Percentiles rank a stretch among this genome's conserved stretches.
These are phyloP conservation scores for Embiotoca jacksoni DNA, from an alignment of 2,113 vertebrate species.

Conservation along the genomic window DNA sequence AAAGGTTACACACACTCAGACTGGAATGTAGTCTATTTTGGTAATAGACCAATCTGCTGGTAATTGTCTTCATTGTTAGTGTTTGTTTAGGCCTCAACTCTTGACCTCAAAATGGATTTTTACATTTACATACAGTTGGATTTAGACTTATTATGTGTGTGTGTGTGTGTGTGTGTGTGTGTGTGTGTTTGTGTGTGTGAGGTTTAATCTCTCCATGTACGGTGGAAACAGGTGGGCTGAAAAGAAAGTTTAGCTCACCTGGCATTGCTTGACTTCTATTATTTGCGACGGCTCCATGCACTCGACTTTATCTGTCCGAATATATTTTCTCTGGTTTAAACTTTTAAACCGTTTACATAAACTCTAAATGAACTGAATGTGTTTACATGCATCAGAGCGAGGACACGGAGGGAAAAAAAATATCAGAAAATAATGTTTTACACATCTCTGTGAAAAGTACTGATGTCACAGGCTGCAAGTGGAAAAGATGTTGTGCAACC, in stretches of 20 bases:
- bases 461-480: slow-evolving; percentile 15
- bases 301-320: slow-evolving; percentile 6
- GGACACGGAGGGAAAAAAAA: neutral
- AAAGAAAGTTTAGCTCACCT: neutral
- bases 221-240: neutral
- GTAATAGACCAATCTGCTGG: slow-evolving; percentile 74
- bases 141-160: neutral
- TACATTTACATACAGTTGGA: slow-evolving; percentile 46
- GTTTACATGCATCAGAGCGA: neutral
- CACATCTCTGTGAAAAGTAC: neutral
- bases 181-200: neutral
- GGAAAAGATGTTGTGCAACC: slow-evolving; percentile 11
- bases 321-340: slow-evolving; percentile 13
- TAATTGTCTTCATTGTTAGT: slow-evolving; percentile 74
- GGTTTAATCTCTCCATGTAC: slow-evolving; percentile 12
- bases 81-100: slow-evolving; percentile 64
- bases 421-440: neutral
- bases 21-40: slow-evolving; percentile 70
- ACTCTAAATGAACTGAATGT: neutral
- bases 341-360: slow-evolving; percentile 17
- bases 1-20: slow-evolving; percentile 71
- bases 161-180: neutral
- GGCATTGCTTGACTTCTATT: neutral
- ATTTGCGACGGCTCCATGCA: neutral
- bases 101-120: slow-evolving; percentile 58